A percentile compares a stretch with the other conserved stretches of the same genome.
phyloP scores from a whole-genome alignment of 2,113 vertebrate species.

The Hippocampus zosterae region DNA sequence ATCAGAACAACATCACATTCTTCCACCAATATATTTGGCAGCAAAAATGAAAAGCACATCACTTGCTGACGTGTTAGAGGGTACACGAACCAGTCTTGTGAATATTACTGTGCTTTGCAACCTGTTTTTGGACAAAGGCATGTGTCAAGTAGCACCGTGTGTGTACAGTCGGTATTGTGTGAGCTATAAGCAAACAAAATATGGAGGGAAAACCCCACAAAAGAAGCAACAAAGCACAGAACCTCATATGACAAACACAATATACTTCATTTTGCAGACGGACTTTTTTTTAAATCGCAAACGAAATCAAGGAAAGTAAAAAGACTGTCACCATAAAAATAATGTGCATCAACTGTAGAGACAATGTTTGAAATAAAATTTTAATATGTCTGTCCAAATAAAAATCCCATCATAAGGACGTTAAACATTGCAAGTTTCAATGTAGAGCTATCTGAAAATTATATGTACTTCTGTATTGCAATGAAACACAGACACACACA shows the following conservation, averaged over 20 bases:
- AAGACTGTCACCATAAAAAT: too few species aligned
- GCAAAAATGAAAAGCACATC: background rate
- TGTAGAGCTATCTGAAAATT: background rate
- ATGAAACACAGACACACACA: background rate
- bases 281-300: background rate
- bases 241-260: background rate
- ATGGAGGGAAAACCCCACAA: background rate
- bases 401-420: background rate
- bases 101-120: background rate
- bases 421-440: background rate
- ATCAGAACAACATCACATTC: background rate
- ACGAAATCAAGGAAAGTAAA: background rate
- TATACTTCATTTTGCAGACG: background rate
- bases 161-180: background rate
- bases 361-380: too few species aligned
- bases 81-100: slow-evolving; percentile 9
- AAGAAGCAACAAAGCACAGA: background rate
- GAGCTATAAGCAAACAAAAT: background rate
- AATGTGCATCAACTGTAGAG: too few species aligned
- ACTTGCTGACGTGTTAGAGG: background rate
- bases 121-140: slow-evolving; percentile 17
- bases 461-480: background rate
- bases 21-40: background rate
- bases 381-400: too few species aligned
- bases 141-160: background rate